These are phyloP conservation scores for Menidia menidia DNA, from an alignment of 2,797 vertebrate genomes.

Conservation along the genomic window DNA sequence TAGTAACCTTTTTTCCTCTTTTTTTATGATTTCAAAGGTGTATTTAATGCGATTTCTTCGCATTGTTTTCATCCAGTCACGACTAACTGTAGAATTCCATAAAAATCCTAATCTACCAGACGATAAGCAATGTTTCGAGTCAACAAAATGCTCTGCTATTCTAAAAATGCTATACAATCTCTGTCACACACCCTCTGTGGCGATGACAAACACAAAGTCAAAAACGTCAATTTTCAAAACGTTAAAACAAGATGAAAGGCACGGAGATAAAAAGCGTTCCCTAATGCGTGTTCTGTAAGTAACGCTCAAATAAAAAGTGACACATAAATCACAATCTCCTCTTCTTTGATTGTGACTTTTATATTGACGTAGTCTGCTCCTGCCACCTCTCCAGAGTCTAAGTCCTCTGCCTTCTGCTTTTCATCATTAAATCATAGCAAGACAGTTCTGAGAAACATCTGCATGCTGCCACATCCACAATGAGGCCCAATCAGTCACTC, in stretches of 20 bases:
- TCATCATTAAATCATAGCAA: conserved; percentile 76
- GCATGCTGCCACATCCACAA: conserved; percentile 72
- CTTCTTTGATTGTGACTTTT: conserved; percentile 69
- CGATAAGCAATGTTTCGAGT: conserved; percentile 61
- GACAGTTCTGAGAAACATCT: conserved; percentile 73
- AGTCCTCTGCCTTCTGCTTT: conserved; percentile 67
- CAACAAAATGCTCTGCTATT: conserved; percentile 55
- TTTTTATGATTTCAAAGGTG: conserved; percentile 4
- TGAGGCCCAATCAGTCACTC: conserved; percentile 63
- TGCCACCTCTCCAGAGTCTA: conserved; percentile 60
- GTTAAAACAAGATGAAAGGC: conserved; percentile 67
- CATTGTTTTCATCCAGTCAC: conserved; percentile 22
- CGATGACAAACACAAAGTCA: conserved; percentile 62
- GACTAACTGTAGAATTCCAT: conserved; percentile 53
- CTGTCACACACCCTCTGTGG: conserved; percentile 58
- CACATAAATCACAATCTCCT: conserved; percentile 75
- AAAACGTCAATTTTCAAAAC: conserved; percentile 58
- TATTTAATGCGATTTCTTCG: conserved; percentile 29
- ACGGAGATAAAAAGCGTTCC: conserved; percentile 62
- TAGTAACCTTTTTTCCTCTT: not conserved
- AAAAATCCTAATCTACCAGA: conserved; percentile 63
- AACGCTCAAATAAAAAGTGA: conserved; percentile 72
- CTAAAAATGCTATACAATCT: conserved; percentile 54
- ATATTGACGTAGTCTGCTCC: conserved; percentile 69
- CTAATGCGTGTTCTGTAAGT: conserved; percentile 62